Conservation (phyloP, 2,888 invertebrate species). For the Latrodectus elegans region DNA sequence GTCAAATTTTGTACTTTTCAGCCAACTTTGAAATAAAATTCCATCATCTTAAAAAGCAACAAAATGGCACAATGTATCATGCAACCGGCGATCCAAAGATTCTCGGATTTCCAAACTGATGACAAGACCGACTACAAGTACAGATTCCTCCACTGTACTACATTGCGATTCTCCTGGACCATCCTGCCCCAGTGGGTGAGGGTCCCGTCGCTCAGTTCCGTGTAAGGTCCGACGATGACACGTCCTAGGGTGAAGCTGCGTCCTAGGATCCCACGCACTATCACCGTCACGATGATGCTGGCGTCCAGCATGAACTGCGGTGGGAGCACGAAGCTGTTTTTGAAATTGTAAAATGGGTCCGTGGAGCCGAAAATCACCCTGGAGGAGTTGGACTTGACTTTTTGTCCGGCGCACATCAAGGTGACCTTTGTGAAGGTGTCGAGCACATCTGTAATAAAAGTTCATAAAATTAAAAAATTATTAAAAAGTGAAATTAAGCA, state of each 20-base stretch:
- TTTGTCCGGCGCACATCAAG: slow-evolving; percentile 72
- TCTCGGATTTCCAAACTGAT: background rate
- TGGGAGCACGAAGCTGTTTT: slow-evolving; percentile 72
- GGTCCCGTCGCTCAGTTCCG: slow-evolving; percentile 71
- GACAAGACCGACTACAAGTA: slow-evolving; percentile 35
- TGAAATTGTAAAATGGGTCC: slow-evolving; percentile 70
- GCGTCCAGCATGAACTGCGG: slow-evolving; percentile 71
- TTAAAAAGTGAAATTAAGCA: background rate
- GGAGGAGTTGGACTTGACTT: slow-evolving; percentile 72
- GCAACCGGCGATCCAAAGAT: background rate
- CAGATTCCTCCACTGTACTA: slow-evolving; percentile 57
- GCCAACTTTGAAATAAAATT: background rate
- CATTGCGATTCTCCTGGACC: slow-evolving; percentile 51
- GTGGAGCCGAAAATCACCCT: slow-evolving; percentile 68
- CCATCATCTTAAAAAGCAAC: background rate
- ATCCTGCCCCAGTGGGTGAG: slow-evolving; percentile 73
- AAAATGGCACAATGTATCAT: background rate
- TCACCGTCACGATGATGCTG: slow-evolving; percentile 72
- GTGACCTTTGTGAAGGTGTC: slow-evolving; percentile 73
- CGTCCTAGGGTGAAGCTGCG: slow-evolving; percentile 73
- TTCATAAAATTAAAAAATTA: background rate
- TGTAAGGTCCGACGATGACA: slow-evolving; percentile 73
- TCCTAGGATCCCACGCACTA: slow-evolving; percentile 71
- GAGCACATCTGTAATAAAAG: slow-evolving; percentile 66
- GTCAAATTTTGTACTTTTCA: no score